phyloP scores from a whole-genome alignment of 1,140 invertebrate genomes.

The Aphaenogaster rudis region DNA sequence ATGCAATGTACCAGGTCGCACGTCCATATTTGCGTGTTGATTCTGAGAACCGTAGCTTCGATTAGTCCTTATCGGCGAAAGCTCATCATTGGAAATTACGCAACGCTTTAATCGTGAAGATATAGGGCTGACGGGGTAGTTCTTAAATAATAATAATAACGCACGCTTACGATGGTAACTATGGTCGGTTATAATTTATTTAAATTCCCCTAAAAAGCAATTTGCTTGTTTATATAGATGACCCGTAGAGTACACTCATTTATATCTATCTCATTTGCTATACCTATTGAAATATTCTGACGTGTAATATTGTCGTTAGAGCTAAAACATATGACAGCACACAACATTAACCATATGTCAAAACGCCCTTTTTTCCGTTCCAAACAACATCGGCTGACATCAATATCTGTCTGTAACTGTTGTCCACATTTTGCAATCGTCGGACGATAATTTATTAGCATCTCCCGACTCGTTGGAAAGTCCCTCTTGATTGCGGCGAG shows the following conservation, averaged over 20 bases:
- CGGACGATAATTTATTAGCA: conserved; percentile 25
- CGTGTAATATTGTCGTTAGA: conserved; percentile 22
- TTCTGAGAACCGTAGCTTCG: conserved; percentile 6
- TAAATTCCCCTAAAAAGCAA: background rate
- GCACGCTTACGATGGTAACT: background rate
- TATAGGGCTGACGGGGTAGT: background rate
- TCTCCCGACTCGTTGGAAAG: conserved; percentile 43
- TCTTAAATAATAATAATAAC: background rate
- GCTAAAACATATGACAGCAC: conserved; percentile 2
- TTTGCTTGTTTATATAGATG: background rate
- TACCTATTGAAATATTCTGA: background rate
- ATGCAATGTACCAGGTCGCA: conserved; percentile 67
- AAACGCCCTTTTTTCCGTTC: conserved; percentile 6
- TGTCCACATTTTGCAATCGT: background rate
- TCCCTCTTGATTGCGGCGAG: conserved; percentile 61
- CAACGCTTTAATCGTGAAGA: conserved; percentile 11
- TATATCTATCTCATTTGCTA: background rate
- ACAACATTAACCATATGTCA: conserved; percentile 15
- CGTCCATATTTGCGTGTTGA: conserved; percentile 28
- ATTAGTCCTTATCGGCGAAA: background rate
- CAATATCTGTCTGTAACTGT: background rate
- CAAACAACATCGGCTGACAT: background rate
- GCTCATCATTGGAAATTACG: conserved; percentile 4
- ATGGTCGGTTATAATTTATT: background rate
- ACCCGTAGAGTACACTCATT: background rate